Conservation (phyloP, 2,797 vertebrate species). For the Catamblyrhynchus diadema region DNA sequence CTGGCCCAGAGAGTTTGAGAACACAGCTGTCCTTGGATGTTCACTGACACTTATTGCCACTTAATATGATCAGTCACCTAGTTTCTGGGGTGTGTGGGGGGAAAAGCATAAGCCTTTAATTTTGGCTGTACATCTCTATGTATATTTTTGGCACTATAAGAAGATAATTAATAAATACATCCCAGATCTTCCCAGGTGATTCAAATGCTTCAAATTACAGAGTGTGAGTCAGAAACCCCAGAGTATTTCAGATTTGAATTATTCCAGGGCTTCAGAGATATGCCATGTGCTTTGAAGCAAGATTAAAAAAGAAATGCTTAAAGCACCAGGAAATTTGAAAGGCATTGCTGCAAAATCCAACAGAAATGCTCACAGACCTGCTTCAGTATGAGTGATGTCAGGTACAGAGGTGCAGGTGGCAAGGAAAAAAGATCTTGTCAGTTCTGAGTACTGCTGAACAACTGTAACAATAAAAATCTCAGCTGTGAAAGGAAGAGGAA, state of each 20-base stretch:
- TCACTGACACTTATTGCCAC: background rate
- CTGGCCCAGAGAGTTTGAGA: background rate
- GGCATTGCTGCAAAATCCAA: background rate
- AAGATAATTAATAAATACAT: conserved; percentile 54
- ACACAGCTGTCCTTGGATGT: background rate
- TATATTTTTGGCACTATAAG: background rate
- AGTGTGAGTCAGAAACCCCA: conserved; percentile 25
- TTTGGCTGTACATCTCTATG: background rate
- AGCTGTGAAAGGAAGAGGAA: background rate
- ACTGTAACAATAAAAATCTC: background rate
- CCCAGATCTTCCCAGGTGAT: background rate
- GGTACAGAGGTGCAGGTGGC: background rate
- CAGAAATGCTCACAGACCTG: conserved; percentile 31
- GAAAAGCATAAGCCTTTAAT: background rate
- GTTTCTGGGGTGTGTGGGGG: background rate
- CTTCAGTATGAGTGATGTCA: background rate
- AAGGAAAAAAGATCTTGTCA: background rate
- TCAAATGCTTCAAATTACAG: conserved; percentile 29
- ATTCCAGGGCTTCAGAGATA: conserved; percentile 41
- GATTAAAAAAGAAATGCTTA: conserved; percentile 44
- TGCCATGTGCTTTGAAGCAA: conserved; percentile 30
- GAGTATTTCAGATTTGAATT: conserved; percentile 39
- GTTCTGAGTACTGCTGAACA: background rate
- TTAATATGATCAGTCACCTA: background rate
- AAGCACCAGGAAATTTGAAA: conserved; percentile 49